Evolutionary conservation across 2,797 vertebrate species (phyloP).

Genomic region (Poeciliopsis paucimaculata): DNA sequence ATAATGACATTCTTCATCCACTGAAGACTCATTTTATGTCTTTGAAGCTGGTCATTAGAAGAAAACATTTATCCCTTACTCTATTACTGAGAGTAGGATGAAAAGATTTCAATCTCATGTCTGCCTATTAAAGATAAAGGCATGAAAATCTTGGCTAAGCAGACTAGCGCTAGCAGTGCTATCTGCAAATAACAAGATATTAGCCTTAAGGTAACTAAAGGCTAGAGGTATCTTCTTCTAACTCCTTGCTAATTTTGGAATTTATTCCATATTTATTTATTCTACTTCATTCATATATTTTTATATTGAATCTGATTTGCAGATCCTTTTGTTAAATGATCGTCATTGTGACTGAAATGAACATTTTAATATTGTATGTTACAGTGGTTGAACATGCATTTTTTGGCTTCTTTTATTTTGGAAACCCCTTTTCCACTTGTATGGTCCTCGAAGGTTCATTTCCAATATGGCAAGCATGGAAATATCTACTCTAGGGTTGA

Average conservation of each 20-base stretch:
- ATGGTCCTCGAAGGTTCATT: neutral
- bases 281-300: neutral
- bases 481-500: neutral
- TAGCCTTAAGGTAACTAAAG: neutral
- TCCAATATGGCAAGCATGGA: neutral
- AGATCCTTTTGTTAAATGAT: neutral
- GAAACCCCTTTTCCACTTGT: neutral
- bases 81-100: slow-evolving; percentile 20
- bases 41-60: slow-evolving; percentile 15
- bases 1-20: slow-evolving; percentile 25
- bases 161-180: neutral
- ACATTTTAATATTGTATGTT: neutral
- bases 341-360: neutral
- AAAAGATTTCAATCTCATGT: slow-evolving; percentile 8
- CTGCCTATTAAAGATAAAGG: neutral
- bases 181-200: neutral
- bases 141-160: neutral
- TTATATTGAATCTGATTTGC: neutral
- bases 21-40: slow-evolving; percentile 1
- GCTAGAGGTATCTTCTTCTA: too few species aligned
- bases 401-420: neutral
- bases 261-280: neutral
- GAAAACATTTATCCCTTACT: slow-evolving; percentile 1
- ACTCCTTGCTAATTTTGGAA: neutral
- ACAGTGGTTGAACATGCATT: neutral